phyloP scores from a whole-genome alignment of 2,113 vertebrate species.

The Fulmarus glacialis region DNA sequence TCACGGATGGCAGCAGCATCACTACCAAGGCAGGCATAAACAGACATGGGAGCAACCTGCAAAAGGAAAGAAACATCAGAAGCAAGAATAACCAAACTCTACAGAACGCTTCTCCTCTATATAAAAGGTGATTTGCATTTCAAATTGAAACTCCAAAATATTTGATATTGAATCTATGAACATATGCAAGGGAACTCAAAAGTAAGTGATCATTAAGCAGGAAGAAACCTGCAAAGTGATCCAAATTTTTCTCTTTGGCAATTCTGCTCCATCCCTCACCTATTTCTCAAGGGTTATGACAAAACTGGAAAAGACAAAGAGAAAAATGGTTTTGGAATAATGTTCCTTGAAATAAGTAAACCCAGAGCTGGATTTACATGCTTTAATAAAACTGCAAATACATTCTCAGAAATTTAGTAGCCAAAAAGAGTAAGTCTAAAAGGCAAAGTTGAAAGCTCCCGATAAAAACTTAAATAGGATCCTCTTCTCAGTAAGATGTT shows the following conservation, averaged over 20 bases:
- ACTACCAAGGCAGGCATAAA: conserved; percentile 93
- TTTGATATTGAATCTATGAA: not conserved
- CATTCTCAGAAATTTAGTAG: not conserved
- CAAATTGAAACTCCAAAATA: not conserved
- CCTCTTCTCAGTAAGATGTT: not conserved
- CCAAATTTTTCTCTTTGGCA: not conserved
- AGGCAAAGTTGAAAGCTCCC: not conserved
- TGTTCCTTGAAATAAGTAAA: not conserved
- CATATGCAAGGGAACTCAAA: not conserved
- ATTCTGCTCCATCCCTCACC: not conserved
- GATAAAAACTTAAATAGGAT: not conserved
- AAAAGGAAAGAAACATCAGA: not conserved
- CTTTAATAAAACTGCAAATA: not conserved
- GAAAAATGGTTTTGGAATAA: not conserved
- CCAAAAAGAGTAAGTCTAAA: not conserved
- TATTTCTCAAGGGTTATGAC: not conserved
- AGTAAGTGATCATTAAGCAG: not conserved
- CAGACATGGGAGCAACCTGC: conserved; percentile 97
- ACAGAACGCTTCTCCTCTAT: not conserved
- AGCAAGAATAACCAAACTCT: not conserved
- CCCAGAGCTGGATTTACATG: not conserved
- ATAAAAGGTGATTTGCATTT: not conserved
- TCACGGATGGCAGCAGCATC: conserved; percentile 94
- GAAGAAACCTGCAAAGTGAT: not conserved
- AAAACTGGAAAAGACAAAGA: not conserved